Conservation (phyloP, 1,140 invertebrate species). For the Heliconius hermathena region DNA sequence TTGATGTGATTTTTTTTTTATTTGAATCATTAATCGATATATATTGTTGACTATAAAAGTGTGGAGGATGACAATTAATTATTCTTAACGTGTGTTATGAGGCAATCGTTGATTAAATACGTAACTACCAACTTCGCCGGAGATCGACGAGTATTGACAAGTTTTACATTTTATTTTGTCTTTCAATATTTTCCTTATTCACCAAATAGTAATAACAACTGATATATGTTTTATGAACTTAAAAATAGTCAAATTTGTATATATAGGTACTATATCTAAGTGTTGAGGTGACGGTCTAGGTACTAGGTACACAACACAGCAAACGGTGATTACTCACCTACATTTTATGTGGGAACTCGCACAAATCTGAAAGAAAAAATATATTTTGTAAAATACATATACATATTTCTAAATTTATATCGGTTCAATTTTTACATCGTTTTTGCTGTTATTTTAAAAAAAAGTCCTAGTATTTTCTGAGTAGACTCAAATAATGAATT, state of each 20-base stretch:
- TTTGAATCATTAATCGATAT: conserved; percentile 17
- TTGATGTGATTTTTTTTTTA: background rate
- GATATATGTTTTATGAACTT: too few relatives aligned
- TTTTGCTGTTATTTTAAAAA: too few relatives aligned
- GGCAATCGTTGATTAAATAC: conserved; percentile 37
- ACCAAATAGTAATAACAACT: too few relatives aligned
- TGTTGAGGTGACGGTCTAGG: too few relatives aligned
- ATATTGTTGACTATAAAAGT: conserved; percentile 15
- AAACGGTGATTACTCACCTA: conserved; percentile 47
- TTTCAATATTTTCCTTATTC: background rate
- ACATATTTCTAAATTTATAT: background rate
- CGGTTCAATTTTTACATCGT: too few relatives aligned
- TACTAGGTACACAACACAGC: too few relatives aligned
- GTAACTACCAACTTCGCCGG: conserved; percentile 20
- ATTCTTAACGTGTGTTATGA: conserved; percentile 35
- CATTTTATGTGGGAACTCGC: conserved; percentile 47
- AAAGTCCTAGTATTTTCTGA: too few relatives aligned
- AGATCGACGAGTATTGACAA: background rate
- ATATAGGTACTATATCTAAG: too few relatives aligned
- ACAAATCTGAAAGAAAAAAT: conserved; percentile 43
- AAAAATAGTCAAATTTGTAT: too few relatives aligned
- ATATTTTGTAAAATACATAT: background rate
- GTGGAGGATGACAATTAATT: conserved; percentile 28
- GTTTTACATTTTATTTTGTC: background rate
- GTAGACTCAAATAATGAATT: background rate